Percentiles rank a stretch among this genome's conserved stretches.
phyloP scores from a whole-genome alignment of 2,888 invertebrate species.

The Pammene aurita region DNA sequence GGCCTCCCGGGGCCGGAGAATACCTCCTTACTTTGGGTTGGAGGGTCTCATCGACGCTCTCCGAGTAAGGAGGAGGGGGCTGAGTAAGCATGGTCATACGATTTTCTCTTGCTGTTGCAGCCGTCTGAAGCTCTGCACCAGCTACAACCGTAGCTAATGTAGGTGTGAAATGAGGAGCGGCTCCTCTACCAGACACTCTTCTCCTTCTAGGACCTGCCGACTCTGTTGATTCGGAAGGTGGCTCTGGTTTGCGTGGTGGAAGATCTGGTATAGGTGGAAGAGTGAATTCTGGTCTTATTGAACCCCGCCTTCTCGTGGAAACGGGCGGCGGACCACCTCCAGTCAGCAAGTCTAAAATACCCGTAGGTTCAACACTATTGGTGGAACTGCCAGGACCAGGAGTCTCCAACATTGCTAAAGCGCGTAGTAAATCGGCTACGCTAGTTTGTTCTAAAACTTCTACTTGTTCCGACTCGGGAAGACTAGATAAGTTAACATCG shows the following conservation, averaged over 20 bases:
- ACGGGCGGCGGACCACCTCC: conserved; percentile 49
- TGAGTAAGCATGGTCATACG: conserved; percentile 75
- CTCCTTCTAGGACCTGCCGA: conserved; percentile 66
- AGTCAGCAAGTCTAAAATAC: conserved; percentile 61
- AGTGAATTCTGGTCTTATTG: conserved; percentile 66
- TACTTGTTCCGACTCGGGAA: conserved; percentile 77
- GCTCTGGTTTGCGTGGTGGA: conserved; percentile 47
- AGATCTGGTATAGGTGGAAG: conserved; percentile 55
- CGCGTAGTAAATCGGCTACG: conserved; percentile 91
- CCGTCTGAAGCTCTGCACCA: conserved; percentile 73
- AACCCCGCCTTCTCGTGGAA: conserved; percentile 65
- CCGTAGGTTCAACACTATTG: conserved; percentile 51
- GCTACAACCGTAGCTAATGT: conserved; percentile 77
- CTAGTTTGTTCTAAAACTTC: conserved; percentile 91
- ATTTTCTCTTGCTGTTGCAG: conserved; percentile 72
- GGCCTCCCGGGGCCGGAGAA: conserved; percentile 72
- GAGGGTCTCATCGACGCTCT: conserved; percentile 61
- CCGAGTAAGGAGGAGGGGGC: conserved; percentile 76
- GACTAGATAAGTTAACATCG: conserved; percentile 67
- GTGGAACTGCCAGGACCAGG: conserved; percentile 55
- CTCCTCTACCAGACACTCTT: conserved; percentile 72
- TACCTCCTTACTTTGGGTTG: conserved; percentile 70
- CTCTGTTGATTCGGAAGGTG: conserved; percentile 57
- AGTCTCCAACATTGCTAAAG: conserved; percentile 86
- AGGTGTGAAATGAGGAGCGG: conserved; percentile 74